Conservation (phyloP, 2,888 invertebrate species). For the Chrysotoxum bicinctum region DNA sequence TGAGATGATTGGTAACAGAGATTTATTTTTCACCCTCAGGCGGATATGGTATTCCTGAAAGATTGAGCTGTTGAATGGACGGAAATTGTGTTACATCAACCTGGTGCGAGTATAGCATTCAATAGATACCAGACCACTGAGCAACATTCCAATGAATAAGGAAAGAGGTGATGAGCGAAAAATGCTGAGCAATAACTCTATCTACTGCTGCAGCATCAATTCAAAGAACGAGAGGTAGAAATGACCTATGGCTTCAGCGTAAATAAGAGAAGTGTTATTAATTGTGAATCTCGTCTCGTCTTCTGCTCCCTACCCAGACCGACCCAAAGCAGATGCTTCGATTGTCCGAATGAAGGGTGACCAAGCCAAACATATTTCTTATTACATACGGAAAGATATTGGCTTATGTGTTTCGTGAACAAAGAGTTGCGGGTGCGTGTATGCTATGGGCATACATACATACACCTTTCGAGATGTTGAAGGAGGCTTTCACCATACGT, state of each 20-base stretch:
- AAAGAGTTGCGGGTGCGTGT: background rate
- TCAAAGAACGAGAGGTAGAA: constrained; percentile 29
- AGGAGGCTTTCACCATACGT: constrained; percentile 7
- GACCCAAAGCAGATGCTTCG: constrained; percentile 12
- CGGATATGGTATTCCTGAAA: constrained; percentile 51
- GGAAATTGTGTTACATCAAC: constrained; percentile 66
- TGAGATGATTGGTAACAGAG: constrained; percentile 68
- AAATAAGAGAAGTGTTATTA: constrained; percentile 64
- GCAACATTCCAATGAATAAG: constrained; percentile 14
- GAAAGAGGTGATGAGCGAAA: constrained; percentile 22
- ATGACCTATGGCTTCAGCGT: constrained; percentile 62
- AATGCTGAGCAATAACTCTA: constrained; percentile 21
- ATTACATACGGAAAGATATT: constrained; percentile 16
- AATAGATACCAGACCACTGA: constrained; percentile 16
- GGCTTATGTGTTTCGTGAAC: background rate
- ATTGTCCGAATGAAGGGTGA: constrained; percentile 52
- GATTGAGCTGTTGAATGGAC: constrained; percentile 48
- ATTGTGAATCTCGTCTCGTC: constrained; percentile 48
- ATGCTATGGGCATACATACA: background rate
- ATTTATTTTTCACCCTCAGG: constrained; percentile 68
- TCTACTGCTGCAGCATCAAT: background rate
- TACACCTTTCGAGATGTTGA: background rate
- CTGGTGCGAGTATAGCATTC: constrained; percentile 6
- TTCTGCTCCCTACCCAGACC: constrained; percentile 9
- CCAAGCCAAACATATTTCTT: background rate